Conservation (phyloP, 2,797 vertebrate species). For the Perodicticus potto region DNA sequence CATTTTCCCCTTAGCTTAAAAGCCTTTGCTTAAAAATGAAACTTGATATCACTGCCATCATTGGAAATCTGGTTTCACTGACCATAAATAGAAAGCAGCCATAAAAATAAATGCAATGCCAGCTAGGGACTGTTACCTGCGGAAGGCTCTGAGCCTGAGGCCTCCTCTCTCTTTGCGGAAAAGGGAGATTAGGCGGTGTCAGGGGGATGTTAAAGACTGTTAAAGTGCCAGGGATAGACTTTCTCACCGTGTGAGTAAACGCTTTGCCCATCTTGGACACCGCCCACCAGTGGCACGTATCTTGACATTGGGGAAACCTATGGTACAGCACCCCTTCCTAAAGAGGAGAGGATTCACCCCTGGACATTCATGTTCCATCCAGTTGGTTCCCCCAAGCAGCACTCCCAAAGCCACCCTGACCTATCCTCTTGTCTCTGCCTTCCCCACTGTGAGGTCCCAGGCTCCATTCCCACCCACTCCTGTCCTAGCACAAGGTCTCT, state of each 20-base stretch:
- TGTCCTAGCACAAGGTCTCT: neutral
- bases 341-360: neutral
- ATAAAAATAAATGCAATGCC: neutral
- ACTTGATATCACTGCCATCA: neutral
- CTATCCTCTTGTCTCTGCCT: neutral
- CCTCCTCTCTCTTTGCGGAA: neutral
- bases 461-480: neutral
- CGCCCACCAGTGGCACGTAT: neutral
- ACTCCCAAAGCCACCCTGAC: fast-evolving
- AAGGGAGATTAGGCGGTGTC: neutral
- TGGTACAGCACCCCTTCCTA: neutral
- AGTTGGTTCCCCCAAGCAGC: neutral
- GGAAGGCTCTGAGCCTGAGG: neutral
- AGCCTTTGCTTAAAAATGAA: slow-evolving; percentile 59
- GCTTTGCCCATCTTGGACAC: too few relatives aligned
- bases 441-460: neutral
- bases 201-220: neutral
- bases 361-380: too few relatives aligned
- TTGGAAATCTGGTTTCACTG: slow-evolving; percentile 50
- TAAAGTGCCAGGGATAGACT: neutral
- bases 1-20: neutral
- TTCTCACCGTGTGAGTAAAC: fast-evolving
- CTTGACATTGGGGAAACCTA: neutral
- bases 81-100: slow-evolving; percentile 25
- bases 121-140: neutral